Conservation (phyloP, 2,888 invertebrate species). For the Deilephila porcellus region DNA sequence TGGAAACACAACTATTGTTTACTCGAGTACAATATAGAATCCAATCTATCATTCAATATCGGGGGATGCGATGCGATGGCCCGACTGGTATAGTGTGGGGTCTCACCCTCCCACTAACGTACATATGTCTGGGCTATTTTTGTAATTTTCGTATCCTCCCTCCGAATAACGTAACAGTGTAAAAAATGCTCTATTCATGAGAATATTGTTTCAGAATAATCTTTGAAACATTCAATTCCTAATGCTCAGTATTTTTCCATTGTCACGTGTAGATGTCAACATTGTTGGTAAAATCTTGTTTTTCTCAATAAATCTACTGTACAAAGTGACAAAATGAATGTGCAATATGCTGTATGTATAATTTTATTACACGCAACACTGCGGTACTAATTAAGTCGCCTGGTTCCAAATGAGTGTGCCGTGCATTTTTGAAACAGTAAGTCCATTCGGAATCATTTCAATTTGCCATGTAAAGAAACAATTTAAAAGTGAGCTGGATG, state of each 20-base stretch:
- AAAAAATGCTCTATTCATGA: constrained; percentile 9
- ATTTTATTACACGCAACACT: constrained; percentile 1
- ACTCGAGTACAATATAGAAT: constrained; percentile 12
- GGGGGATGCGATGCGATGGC: constrained; percentile 18
- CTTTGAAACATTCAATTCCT: background rate
- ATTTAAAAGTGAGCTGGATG: constrained; percentile 69
- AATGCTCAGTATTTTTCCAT: constrained; percentile 6
- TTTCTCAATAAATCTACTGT: background rate
- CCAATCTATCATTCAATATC: constrained; percentile 26
- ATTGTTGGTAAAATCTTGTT: constrained; percentile 5
- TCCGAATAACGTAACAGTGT: background rate
- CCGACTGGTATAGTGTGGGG: constrained; percentile 16
- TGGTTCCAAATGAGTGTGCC: background rate
- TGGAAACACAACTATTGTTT: constrained; percentile 2
- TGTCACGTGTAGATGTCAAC: background rate
- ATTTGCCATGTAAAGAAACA: constrained; percentile 71
- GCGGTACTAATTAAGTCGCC: too few relatives aligned
- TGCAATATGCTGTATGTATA: background rate
- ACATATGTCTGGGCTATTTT: constrained; percentile 25
- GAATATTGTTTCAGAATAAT: background rate
- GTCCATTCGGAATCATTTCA: constrained; percentile 53
- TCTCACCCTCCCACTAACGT: constrained; percentile 15
- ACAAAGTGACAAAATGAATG: constrained; percentile 7
- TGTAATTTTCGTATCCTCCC: constrained; percentile 10
- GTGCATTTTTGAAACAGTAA: constrained; percentile 34